Percentiles rank a stretch among this genome's conserved stretches.
phyloP scores from a whole-genome alignment of 2,797 vertebrate genomes.

The Poeciliopsis turneri region DNA sequence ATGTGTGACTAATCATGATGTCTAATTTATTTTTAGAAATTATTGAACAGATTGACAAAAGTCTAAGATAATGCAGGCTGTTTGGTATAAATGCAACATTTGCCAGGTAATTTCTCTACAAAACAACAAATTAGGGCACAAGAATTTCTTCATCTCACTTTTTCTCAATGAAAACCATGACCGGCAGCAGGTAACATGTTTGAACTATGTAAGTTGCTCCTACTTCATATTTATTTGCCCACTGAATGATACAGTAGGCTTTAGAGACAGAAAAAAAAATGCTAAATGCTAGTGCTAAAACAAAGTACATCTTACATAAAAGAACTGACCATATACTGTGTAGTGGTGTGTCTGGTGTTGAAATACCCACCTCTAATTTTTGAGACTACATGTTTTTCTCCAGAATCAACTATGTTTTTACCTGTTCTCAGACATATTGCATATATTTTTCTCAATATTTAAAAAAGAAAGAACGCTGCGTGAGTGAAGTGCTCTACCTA shows the following conservation, averaged over 20 bases:
- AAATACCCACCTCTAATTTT: no score
- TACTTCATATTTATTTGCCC: background rate
- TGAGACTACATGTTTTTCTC: no score
- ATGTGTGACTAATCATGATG: background rate
- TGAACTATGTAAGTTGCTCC: background rate
- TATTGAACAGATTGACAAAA: background rate
- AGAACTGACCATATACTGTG: no score
- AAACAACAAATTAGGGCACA: background rate
- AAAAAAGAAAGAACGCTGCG: background rate
- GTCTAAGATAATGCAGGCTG: background rate
- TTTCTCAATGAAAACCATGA: background rate
- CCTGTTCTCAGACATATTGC: no score
- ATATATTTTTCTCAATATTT: background rate
- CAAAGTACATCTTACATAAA: background rate
- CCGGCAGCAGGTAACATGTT: background rate
- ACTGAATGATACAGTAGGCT: background rate
- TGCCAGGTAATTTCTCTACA: background rate
- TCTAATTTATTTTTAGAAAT: background rate
- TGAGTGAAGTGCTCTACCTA: background rate
- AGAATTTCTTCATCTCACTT: background rate
- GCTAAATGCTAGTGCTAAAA: no score
- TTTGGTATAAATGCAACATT: background rate
- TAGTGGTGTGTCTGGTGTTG: background rate
- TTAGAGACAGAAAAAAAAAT: no score
- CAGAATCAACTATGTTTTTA: no score